These are phyloP conservation scores for Rhopalosiphum padi DNA, from an alignment of 1,140 invertebrate species.

Conservation along the genomic window DNA sequence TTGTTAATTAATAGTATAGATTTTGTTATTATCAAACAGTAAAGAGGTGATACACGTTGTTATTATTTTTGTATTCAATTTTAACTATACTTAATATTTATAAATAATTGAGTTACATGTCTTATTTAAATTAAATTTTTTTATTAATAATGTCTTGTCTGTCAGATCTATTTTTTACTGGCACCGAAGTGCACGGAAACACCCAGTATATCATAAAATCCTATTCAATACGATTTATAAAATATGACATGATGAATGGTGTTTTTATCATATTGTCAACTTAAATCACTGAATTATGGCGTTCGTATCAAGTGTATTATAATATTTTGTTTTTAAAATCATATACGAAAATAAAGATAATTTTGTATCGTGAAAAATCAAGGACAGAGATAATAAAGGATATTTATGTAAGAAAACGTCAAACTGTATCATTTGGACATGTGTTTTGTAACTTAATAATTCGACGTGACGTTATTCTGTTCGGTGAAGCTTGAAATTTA, in stretches of 20 bases:
- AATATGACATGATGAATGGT: too few species aligned
- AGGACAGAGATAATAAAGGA: not conserved
- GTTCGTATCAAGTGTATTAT: not conserved
- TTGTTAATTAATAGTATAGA: not conserved
- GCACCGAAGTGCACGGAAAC: too few species aligned
- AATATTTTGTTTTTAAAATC: not conserved
- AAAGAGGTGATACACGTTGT: not conserved
- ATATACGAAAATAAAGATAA: not conserved
- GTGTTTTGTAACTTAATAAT: not conserved
- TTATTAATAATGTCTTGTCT: not conserved
- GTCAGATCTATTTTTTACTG: too few species aligned
- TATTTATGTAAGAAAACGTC: not conserved
- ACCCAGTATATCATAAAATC: too few species aligned
- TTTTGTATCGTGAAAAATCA: not conserved
- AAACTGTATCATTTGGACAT: not conserved
- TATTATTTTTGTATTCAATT: not conserved
- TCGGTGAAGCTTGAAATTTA: slow-evolving; percentile 13
- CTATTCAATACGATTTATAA: too few species aligned
- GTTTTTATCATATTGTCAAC: too few species aligned
- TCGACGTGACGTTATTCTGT: slow-evolving; percentile 18
- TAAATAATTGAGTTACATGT: not conserved
- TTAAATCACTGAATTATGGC: too few species aligned
- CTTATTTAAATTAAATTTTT: not conserved
- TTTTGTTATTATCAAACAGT: not conserved
- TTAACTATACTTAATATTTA: not conserved